Percentiles rank a stretch among this genome's conserved stretches.
phyloP scores from a whole-genome alignment of 2,113 vertebrate species.

The Microtus pennsylvanicus region DNA sequence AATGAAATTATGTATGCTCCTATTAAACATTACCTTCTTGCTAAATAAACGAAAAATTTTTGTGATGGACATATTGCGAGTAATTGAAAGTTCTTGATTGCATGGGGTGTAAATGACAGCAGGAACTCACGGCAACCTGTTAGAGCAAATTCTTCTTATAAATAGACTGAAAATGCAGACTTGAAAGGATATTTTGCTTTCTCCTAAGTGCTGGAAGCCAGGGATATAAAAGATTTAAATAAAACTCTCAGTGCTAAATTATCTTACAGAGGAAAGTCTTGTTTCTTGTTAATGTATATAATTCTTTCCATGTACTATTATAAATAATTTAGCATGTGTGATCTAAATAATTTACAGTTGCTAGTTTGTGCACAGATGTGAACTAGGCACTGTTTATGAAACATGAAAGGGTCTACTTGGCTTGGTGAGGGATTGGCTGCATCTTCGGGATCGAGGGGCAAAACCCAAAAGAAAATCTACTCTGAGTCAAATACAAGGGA shows the following conservation, averaged over 20 bases:
- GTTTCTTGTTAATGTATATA: conserved; percentile 34
- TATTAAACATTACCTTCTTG: conserved; percentile 66
- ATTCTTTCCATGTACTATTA: conserved; percentile 58
- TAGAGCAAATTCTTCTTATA: conserved; percentile 58
- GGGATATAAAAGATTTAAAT: conserved; percentile 57
- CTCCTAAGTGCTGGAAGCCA: conserved; percentile 60
- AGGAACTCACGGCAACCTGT: conserved; percentile 39
- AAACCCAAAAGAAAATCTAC: conserved; percentile 2
- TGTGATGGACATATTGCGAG: conserved; percentile 49
- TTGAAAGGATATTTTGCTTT: conserved; percentile 15
- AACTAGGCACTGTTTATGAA: neutral
- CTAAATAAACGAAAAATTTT: conserved; percentile 62
- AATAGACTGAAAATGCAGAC: conserved; percentile 54
- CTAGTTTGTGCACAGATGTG: conserved; percentile 53
- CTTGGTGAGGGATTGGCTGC: neutral
- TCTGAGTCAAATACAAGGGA: conserved; percentile 35
- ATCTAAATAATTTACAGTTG: conserved; percentile 68
- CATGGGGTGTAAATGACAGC: conserved; percentile 26
- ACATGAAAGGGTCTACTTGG: neutral
- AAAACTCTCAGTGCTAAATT: conserved; percentile 41
- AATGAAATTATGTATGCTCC: conserved; percentile 75
- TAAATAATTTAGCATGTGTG: conserved; percentile 60
- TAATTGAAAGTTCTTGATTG: conserved; percentile 65
- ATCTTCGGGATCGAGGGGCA: neutral
- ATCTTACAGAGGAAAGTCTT: neutral